Base-by-base conservation (phyloP, 2,113 vertebrate genomes). In the Theristicus caerulescens region DNA sequence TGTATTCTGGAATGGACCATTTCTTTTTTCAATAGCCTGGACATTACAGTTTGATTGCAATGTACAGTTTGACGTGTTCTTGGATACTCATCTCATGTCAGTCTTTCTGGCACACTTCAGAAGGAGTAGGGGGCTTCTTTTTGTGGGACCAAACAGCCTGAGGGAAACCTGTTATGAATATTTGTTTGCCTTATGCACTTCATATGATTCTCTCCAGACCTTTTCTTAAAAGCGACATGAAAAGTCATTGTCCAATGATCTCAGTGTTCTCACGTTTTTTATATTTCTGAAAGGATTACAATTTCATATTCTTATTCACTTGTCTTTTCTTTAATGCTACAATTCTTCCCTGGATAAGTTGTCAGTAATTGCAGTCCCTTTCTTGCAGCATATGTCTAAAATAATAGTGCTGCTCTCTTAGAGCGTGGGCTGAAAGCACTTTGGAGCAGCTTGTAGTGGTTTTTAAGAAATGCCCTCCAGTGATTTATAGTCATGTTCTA, bases 381-480 rank as follows among this genome's bases (percentile, higher is more conserved):
- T 92, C 72, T 92, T 81, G 55, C 31, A 84, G 80, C 47, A 25
- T 46, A 47, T 0, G 0, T 84, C n/a, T 82, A 31, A 95, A 78
- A 90, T 80, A 86, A 83, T 12, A 83, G n/a, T 34, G 32, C 65
- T 24, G 5, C 18, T 61, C 10, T 78, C 47, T 89, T 2, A 4
- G 47, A 86, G 55, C 2, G 8, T 32, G n/a, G 86, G 38, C 86
- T 89, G 76, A 88, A 91, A 93, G 64, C 42, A 78, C 57, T 83
- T 73, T 81, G 88, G 44, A 92, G 57, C 54, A 92, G 76, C 19
- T 89, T 73, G 42, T 38, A 73, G 65, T 69, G 74, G 36, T 81
- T 96, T 94, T 89, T 95, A 78, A 86, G 69, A 96, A 95, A 92
- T 84, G 42, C 76, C 89, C 65, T 95, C 59, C 80, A 52, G 86